phyloP scores from a whole-genome alignment of 2,113 vertebrate species.

The Eublepharis macularius region DNA sequence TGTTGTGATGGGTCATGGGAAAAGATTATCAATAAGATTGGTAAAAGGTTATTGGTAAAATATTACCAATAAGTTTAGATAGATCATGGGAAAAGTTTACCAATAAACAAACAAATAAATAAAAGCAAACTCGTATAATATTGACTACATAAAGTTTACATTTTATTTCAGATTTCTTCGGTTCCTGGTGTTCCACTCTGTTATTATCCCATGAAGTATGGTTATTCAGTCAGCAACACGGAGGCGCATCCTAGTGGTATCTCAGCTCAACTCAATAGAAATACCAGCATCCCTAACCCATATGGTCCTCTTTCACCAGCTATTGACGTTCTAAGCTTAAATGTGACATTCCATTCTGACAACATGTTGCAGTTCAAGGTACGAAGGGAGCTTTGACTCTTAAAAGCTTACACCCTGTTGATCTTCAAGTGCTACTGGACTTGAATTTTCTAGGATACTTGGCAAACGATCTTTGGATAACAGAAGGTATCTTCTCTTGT shows the following conservation, averaged over 20 bases:
- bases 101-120: too few species aligned
- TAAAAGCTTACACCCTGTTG: too few species aligned
- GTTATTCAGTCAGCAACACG: constrained; percentile 62
- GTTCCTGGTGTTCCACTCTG: constrained; percentile 63
- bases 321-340: constrained; percentile 73
- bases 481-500: too few species aligned
- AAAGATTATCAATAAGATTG: too few species aligned
- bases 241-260: constrained; percentile 38
- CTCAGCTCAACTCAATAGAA: constrained; percentile 68
- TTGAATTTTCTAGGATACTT: too few species aligned
- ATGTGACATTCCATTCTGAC: constrained; percentile 75
- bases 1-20: too few species aligned
- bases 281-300: constrained; percentile 43
- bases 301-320: constrained; percentile 66
- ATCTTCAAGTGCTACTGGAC: too few species aligned
- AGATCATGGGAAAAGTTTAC: too few species aligned
- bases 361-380: constrained; percentile 90
- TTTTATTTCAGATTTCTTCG: constrained; percentile 59
- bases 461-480: too few species aligned
- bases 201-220: constrained; percentile 75
- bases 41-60: too few species aligned
- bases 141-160: not conserved
- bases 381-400: too few species aligned
- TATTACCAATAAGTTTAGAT: too few species aligned
- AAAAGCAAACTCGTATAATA: not conserved